These are phyloP conservation scores for Ectemnius continuus DNA, from an alignment of 2,888 invertebrate species.

Conservation along the genomic window DNA sequence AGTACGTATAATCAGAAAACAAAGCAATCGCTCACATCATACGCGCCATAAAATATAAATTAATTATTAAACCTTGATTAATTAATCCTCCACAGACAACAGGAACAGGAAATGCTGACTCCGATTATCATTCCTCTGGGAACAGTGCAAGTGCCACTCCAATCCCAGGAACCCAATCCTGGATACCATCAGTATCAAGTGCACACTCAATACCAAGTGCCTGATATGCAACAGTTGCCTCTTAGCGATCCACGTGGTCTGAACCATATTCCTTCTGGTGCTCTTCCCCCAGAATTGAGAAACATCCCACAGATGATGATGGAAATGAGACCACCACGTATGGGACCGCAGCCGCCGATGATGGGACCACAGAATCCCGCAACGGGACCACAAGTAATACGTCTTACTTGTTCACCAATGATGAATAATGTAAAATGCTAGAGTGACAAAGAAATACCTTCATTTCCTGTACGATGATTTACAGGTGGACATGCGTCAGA, in stretches of 20 bases:
- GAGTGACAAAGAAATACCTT: too few relatives aligned
- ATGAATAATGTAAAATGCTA: too few relatives aligned
- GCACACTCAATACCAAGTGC: conserved; percentile 71
- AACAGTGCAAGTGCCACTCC: conserved; percentile 71
- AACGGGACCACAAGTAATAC: conserved; percentile 55
- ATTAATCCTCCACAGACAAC: conserved; percentile 59
- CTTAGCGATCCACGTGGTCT: conserved; percentile 69
- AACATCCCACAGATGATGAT: conserved; percentile 69
- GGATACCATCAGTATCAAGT: conserved; percentile 72
- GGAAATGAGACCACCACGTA: conserved; percentile 71
- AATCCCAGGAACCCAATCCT: conserved; percentile 65
- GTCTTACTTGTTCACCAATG: conserved; percentile 1
- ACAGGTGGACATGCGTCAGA: conserved; percentile 75
- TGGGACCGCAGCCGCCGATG: conserved; percentile 59
- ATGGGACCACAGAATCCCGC: conserved; percentile 54
- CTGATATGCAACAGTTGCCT: conserved; percentile 71
- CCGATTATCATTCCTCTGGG: conserved; percentile 74
- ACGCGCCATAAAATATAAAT: background rate
- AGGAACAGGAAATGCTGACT: conserved; percentile 72
- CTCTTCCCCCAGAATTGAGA: conserved; percentile 67
- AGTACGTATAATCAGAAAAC: conserved; percentile 70
- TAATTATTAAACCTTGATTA: background rate
- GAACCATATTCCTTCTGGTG: conserved; percentile 68
- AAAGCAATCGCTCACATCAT: background rate
- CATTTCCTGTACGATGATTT: background rate